Conservation (phyloP, 1,140 invertebrate species). For the Drosophila pallidifrons region DNA sequence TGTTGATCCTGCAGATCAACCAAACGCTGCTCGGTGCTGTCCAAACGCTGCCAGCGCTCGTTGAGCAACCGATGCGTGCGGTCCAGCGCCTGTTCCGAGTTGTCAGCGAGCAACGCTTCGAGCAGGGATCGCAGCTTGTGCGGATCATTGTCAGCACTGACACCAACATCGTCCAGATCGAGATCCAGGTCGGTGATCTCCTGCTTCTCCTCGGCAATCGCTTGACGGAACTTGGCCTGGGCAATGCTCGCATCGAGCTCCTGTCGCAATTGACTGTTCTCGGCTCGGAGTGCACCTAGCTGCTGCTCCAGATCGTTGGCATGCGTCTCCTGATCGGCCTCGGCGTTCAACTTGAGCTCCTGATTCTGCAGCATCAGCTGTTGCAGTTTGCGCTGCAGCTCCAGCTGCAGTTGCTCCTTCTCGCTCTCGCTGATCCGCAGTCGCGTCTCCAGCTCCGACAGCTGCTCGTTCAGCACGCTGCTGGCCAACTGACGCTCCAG, state of each 20-base stretch:
- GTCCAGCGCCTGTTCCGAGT: constrained; percentile 71
- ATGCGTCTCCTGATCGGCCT: constrained; percentile 75
- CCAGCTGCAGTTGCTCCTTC: constrained; percentile 75
- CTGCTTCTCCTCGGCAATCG: constrained; percentile 79
- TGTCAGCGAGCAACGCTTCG: constrained; percentile 54
- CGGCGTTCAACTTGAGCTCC: constrained; percentile 71
- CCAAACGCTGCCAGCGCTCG: constrained; percentile 75
- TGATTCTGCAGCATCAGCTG: constrained; percentile 74
- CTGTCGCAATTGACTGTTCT: constrained; percentile 64
- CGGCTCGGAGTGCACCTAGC: constrained; percentile 55
- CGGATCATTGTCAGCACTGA: constrained; percentile 69
- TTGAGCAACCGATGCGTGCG: constrained; percentile 77
- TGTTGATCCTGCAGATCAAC: constrained; percentile 71
- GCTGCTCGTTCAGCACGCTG: constrained; percentile 86
- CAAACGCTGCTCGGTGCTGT: constrained; percentile 78
- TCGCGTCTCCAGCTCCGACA: constrained; percentile 76
- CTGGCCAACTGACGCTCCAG: constrained; percentile 86
- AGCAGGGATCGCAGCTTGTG: constrained; percentile 63
- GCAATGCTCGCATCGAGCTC: constrained; percentile 69
- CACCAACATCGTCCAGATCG: constrained; percentile 30
- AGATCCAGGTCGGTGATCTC: constrained; percentile 73
- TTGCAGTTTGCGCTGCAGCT: constrained; percentile 72
- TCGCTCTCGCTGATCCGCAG: constrained; percentile 68
- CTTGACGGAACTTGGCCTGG: constrained; percentile 74
- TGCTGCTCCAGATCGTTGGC: constrained; percentile 75